A percentile compares a stretch with the other conserved stretches of the same genome.
Conservation (phyloP, 2,888 invertebrate genomes). For the Perithous albicinctus region DNA sequence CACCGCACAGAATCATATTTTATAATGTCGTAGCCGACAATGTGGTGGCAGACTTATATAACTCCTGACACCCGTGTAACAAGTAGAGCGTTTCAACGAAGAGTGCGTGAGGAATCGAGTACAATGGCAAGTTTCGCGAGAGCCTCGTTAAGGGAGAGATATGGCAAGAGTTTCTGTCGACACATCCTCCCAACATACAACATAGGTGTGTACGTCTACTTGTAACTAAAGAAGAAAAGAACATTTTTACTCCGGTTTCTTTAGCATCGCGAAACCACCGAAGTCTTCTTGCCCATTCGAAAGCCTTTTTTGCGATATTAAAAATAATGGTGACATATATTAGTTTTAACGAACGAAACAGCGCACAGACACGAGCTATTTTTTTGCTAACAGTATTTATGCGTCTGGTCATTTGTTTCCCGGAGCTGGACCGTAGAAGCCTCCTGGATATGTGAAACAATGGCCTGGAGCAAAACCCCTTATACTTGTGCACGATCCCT, state of each 20-base stretch:
- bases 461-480: conserved; percentile 73
- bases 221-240: conserved; percentile 12
- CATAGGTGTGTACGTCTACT: conserved; percentile 36
- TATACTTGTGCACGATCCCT: conserved; percentile 37
- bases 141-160: conserved; percentile 61
- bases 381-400: conserved; percentile 77
- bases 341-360: conserved; percentile 82
- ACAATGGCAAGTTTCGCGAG: conserved; percentile 48
- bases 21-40: neutral
- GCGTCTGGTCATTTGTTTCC: conserved; percentile 80
- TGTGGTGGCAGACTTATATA: neutral
- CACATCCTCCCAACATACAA: conserved; percentile 41
- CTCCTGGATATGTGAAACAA: conserved; percentile 73
- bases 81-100: conserved; percentile 14
- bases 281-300: conserved; percentile 22
- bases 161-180: conserved; percentile 35
- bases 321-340: conserved; percentile 83
- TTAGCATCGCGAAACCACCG: conserved; percentile 67
- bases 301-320: conserved; percentile 78
- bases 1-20: neutral
- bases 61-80: conserved; percentile 18
- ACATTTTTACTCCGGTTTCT: conserved; percentile 56
- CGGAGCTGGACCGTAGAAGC: conserved; percentile 65
- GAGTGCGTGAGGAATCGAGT: conserved; percentile 29
- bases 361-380: conserved; percentile 50